A percentile compares a stretch with the other conserved stretches of the same genome.
phyloP scores from a whole-genome alignment of 35 echinoderm and acorn worm species.

The Ptychodera flava region DNA sequence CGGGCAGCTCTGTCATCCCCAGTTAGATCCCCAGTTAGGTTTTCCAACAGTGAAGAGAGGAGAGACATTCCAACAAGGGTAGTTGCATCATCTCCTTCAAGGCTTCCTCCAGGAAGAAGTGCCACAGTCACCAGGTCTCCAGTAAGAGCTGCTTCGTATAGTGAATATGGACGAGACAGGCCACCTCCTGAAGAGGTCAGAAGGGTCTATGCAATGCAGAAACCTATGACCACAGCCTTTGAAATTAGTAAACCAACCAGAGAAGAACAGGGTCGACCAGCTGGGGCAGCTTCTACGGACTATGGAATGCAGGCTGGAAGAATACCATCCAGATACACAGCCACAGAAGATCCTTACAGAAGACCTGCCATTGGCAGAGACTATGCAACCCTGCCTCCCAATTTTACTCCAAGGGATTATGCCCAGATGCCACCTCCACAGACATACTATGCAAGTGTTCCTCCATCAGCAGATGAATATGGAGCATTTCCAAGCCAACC shows the following conservation, averaged over 20 bases:
- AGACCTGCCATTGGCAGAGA: not conserved
- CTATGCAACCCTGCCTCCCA: not conserved
- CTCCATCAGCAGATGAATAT: not conserved
- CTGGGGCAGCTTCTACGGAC: not conserved
- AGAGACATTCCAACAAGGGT: not conserved
- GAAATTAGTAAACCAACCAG: not conserved
- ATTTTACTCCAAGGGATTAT: not conserved
- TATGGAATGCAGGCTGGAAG: not conserved
- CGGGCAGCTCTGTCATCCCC: not conserved
- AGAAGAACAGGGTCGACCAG: not conserved
- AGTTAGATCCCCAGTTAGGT: not conserved
- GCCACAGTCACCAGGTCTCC: not conserved
- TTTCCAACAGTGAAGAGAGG: not conserved
- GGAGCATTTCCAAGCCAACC: not conserved
- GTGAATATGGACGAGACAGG: not conserved
- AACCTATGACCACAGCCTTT: not conserved
- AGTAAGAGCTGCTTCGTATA: not conserved
- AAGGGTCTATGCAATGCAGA: not conserved
- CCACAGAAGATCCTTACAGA: not conserved
- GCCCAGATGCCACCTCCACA: not conserved
- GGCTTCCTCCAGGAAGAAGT: not conserved
- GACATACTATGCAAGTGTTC: not conserved
- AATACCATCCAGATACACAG: not conserved
- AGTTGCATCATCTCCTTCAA: too few species aligned
- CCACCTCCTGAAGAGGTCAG: not conserved